These are phyloP conservation scores for Meles meles DNA, from an alignment of 2,113 vertebrate genomes.

Conservation along the genomic window DNA sequence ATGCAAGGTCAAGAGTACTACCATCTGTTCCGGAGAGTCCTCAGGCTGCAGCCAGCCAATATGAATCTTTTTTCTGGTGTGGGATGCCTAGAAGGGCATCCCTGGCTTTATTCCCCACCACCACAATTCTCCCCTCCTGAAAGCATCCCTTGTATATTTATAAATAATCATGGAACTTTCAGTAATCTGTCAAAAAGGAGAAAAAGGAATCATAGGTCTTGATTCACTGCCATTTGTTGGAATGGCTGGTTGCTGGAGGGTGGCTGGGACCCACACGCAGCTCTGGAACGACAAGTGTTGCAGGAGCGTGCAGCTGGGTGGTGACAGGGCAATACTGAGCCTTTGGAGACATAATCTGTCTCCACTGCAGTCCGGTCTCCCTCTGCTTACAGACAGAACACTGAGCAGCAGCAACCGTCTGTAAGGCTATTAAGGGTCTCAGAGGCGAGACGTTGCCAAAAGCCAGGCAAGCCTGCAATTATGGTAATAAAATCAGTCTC, in stretches of 20 bases:
- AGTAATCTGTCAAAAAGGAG: neutral
- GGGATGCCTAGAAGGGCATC: neutral
- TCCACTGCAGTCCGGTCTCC: neutral
- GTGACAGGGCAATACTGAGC: neutral
- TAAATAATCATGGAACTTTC: neutral
- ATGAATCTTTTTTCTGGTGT: neutral
- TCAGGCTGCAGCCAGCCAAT: neutral
- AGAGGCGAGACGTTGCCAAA: slow-evolving; percentile 61
- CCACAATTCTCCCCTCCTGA: neutral
- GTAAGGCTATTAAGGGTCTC: slow-evolving; percentile 62
- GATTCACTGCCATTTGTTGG: neutral
- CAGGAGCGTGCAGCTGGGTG: neutral
- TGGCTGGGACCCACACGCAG: neutral
- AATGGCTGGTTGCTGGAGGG: neutral
- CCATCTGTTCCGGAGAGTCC: neutral
- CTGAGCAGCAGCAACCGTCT: slow-evolving; percentile 55
- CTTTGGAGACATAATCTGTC: slow-evolving; percentile 41
- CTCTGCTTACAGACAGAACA: slow-evolving; percentile 52
- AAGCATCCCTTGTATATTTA: neutral
- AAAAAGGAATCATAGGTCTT: neutral
- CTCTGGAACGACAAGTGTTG: fast-evolving
- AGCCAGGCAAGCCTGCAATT: slow-evolving; percentile 67
- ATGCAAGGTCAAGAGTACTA: neutral
- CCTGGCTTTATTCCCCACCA: neutral
- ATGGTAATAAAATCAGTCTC: slow-evolving; percentile 71